These are phyloP conservation scores for Tridacna crocea DNA, from an alignment of 2,888 invertebrate genomes.

Conservation along the genomic window DNA sequence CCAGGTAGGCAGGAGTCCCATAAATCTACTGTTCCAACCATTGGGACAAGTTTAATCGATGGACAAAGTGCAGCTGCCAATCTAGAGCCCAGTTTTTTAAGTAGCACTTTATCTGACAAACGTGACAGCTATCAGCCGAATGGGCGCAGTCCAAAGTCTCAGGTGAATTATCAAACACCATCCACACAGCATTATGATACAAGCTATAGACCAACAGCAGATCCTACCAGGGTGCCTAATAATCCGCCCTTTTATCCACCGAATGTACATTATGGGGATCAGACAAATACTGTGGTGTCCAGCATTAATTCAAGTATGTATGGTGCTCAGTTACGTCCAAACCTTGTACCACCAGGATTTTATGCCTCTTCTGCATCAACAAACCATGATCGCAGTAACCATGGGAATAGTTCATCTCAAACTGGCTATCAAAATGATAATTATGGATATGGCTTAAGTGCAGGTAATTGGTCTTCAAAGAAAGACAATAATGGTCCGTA, in stretches of 20 bases:
- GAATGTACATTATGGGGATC: background rate
- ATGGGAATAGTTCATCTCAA: background rate
- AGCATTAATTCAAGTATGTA: background rate
- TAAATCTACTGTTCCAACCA: background rate
- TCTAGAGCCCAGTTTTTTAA: constrained; percentile 34
- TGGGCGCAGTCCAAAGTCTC: constrained; percentile 5
- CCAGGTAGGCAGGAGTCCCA: constrained; percentile 5
- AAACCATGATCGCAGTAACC: background rate
- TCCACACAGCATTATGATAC: background rate
- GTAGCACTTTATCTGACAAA: constrained; percentile 14
- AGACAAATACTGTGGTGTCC: background rate
- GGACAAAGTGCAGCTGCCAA: constrained; percentile 26
- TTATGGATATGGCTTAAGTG: constrained; percentile 5
- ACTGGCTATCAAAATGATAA: background rate
- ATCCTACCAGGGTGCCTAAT: background rate
- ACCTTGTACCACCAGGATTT: constrained; percentile 18
- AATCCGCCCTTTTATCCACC: constrained; percentile 30
- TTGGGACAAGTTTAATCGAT: constrained; percentile 6
- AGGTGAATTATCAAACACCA: background rate
- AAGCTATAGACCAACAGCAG: background rate
- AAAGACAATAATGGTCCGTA: constrained; percentile 9
- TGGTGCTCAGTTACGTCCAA: background rate
- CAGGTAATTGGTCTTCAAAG: background rate
- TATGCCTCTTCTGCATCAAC: background rate
- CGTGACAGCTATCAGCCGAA: background rate